Conservation (phyloP, 2,797 vertebrate species). For the Phataginus tricuspis region DNA sequence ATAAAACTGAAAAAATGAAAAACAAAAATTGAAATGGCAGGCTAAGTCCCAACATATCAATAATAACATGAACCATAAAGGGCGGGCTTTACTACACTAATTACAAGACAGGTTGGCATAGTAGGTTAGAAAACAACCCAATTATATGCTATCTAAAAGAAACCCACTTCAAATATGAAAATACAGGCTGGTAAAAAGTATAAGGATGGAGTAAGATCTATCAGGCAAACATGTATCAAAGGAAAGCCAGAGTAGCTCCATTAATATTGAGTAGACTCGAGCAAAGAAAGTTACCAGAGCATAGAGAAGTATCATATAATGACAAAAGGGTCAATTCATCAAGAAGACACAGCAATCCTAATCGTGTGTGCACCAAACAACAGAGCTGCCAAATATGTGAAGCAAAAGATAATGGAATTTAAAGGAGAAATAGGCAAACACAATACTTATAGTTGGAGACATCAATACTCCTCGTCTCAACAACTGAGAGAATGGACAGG, state of each 20-base stretch:
- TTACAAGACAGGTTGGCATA: not conserved
- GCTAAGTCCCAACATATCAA: not conserved
- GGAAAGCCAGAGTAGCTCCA: not conserved
- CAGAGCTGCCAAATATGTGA: not conserved
- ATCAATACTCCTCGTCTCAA: not conserved
- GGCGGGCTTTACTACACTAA: not conserved
- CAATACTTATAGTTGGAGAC: not conserved
- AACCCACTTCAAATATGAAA: not conserved
- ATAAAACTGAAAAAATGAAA: not conserved
- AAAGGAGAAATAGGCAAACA: not conserved
- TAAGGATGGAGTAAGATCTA: not conserved
- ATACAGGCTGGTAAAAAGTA: not conserved
- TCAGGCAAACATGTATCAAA: not conserved
- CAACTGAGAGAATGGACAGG: not conserved
- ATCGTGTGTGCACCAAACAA: not conserved
- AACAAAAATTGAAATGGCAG: constrained; percentile 10
- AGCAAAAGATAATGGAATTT: not conserved
- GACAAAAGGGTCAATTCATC: not conserved
- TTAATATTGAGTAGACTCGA: not conserved
- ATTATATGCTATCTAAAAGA: not conserved
- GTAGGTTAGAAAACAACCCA: not conserved
- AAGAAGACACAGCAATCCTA: not conserved
- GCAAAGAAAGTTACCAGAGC: not conserved
- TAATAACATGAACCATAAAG: not conserved
- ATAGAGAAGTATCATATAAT: not conserved